Base-by-base conservation (phyloP, 2,888 invertebrate species). In the Cheilosia urbana region DNA sequence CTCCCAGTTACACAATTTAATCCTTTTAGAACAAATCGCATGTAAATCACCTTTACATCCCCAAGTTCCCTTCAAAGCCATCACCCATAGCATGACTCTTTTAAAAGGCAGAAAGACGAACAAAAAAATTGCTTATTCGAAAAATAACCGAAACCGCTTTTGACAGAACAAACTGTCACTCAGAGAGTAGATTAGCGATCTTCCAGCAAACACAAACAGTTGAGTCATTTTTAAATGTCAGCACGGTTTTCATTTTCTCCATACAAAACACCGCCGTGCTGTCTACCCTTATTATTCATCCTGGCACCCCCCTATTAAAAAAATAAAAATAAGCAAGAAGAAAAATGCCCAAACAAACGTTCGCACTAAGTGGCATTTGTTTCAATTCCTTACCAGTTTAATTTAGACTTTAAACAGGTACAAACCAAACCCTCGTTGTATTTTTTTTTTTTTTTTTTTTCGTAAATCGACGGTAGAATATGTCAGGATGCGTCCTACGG, bases 161-260 rank as follows among this genome's bases (percentile, higher is more conserved):
- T 45, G 58, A 65, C 73, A 57, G 58, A 30, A 45, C 60, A 80
- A 71, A 75, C 84, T 71, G 84, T 84, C 80, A 84, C 65, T 79
- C 79, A 84, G 17, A 53, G 62, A 55, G 58, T 69, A 84, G 84
- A 84, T 84, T 84, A 79, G 75, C 73, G 79, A 79, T 79, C 75
- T 69, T 21, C 30, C 37, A 27, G 17, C 37, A 9, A 63, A 24
- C 42, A 47, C 34, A 65, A 60, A 63, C 69, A 79, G 79, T 58
- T 53, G 73, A 84, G 63, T 80, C 65, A 80, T 84, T 84, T 80
- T 79, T 71, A 84, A 76, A 80, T 71, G 84, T 80, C 84, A 84
- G 69, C 75, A 71, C 84, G 58, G 65, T 72, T 42, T 60, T 60
- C 34, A 45, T 49, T 55, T 82, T 34, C 40, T 55, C 13, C n/a